Conservation (phyloP, 2,888 invertebrate species). For the Phania funesta region DNA sequence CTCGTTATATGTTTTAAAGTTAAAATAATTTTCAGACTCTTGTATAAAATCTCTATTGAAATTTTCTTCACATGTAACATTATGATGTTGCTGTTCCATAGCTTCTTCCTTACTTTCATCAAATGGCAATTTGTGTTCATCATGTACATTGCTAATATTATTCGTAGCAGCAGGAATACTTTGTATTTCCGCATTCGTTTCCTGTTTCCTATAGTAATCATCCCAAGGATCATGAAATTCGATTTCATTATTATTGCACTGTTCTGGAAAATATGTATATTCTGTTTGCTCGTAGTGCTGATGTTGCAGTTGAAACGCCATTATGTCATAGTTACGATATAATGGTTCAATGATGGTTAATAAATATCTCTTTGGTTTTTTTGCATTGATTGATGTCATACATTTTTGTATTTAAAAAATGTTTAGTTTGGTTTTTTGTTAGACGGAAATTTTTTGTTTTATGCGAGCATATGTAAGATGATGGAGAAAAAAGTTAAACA, state of each 20-base stretch:
- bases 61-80: conserved; percentile 7
- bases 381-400: not conserved
- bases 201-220: conserved; percentile 83
- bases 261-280: conserved; percentile 47
- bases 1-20: conserved; percentile 6
- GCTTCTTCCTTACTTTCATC: not conserved
- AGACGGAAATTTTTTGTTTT: conserved; percentile 4
- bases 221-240: conserved; percentile 87
- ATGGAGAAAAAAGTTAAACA: conserved; percentile 32
- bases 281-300: conserved; percentile 62
- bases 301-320: conserved; percentile 59
- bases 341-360: conserved; percentile 51
- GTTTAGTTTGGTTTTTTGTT: not conserved
- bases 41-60: not conserved
- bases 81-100: conserved; percentile 4
- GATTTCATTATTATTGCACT: conserved; percentile 71
- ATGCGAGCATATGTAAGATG: conserved; percentile 16
- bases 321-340: conserved; percentile 50
- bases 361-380: conserved; percentile 51
- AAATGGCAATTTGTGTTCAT: not conserved
- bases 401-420: conserved; percentile 9
- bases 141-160: not conserved
- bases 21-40: not conserved
- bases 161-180: not conserved
- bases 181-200: conserved; percentile 47